phyloP scores from a whole-genome alignment of 1,140 invertebrate species.

The Notospermus geniculatus region DNA sequence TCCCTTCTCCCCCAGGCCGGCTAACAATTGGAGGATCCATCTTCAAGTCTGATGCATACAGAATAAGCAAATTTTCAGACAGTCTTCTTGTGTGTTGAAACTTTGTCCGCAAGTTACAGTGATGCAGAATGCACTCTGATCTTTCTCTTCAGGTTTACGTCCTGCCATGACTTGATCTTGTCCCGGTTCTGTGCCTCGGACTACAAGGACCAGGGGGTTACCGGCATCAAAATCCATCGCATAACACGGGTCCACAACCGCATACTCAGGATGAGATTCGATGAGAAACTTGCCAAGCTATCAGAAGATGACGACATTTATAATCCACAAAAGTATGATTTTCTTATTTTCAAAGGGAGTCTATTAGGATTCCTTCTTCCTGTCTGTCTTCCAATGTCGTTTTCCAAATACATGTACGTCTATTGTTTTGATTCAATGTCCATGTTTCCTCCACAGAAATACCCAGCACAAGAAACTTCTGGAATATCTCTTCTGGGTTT shows the following conservation, averaged over 20 bases:
- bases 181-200: conserved; percentile 54
- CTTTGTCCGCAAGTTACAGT: no score
- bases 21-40: no score
- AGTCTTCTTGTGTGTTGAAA: no score
- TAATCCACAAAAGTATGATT: conserved; percentile 8
- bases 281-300: conserved; percentile 41
- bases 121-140: no score
- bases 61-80: no score
- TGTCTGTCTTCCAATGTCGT: neutral
- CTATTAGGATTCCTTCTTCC: neutral
- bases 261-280: conserved; percentile 47
- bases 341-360: neutral
- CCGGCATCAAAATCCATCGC: conserved; percentile 48
- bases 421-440: neutral
- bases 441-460: conserved; percentile 30
- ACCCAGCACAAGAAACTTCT: conserved; percentile 42
- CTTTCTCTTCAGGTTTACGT: conserved; percentile 46
- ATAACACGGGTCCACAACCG: conserved; percentile 52
- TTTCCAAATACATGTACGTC: neutral
- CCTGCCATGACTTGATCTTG: conserved; percentile 53
- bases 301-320: conserved; percentile 29
- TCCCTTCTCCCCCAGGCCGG: no score
- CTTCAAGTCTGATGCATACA: no score
- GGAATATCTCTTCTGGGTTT: conserved; percentile 55
- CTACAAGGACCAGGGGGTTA: conserved; percentile 41